Percentiles rank a stretch among this genome's conserved stretches.
phyloP scores from a whole-genome alignment of 2,888 invertebrate species.

The Ryuthela nishihirai region DNA sequence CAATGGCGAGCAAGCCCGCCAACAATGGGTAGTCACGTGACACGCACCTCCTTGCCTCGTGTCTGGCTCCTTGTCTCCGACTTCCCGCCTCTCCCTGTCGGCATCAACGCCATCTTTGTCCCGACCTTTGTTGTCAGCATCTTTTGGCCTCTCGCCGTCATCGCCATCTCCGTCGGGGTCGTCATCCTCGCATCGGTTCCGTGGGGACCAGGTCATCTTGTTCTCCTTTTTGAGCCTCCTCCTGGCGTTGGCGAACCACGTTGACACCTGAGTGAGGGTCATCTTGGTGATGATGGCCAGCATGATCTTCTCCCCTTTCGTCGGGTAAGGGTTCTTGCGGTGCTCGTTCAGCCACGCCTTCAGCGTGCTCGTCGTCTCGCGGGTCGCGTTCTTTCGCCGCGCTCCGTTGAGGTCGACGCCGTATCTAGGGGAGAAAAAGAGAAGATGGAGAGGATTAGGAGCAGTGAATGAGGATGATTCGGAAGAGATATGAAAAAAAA shows the following conservation, averaged over 20 bases:
- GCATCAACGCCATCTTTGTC: constrained; percentile 20
- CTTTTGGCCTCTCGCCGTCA: constrained; percentile 24
- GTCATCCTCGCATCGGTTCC: constrained; percentile 85
- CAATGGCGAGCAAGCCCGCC: no score
- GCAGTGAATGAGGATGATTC: no score
- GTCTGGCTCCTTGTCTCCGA: neutral
- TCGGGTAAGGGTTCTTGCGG: constrained; percentile 98
- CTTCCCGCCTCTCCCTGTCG: constrained; percentile 3
- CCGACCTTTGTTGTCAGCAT: constrained; percentile 16
- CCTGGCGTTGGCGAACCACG: constrained; percentile 60
- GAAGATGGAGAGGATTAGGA: no score
- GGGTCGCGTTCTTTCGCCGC: constrained; percentile 94
- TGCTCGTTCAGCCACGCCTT: constrained; percentile 99
- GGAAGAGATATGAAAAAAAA: no score
- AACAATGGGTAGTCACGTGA: no score
- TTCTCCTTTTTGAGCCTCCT: constrained; percentile 70
- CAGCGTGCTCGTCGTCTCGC: constrained; percentile 95
- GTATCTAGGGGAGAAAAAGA: constrained; percentile 74
- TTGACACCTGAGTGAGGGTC: constrained; percentile 81
- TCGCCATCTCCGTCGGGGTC: constrained; percentile 57
- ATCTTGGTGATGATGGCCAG: constrained; percentile 98
- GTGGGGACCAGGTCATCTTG: constrained; percentile 99
- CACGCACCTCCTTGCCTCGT: neutral
- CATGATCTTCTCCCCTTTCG: constrained; percentile 99
- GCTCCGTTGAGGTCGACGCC: constrained; percentile 94